These are phyloP conservation scores for Stenotaenia linearis DNA, from an alignment of 2,888 invertebrate genomes.

Conservation along the genomic window DNA sequence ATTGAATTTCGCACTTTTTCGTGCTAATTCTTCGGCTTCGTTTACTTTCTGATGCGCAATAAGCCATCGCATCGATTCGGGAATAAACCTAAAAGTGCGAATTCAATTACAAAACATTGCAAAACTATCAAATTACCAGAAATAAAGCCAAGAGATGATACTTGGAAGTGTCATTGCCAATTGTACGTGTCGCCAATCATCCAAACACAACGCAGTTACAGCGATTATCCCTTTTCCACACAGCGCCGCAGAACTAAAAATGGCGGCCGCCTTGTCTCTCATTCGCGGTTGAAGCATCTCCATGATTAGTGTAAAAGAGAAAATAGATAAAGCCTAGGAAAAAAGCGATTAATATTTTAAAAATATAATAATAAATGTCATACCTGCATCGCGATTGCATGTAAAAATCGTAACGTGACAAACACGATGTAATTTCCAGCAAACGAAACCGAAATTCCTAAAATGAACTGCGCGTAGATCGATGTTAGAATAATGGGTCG, in stretches of 20 bases:
- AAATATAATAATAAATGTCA: neutral
- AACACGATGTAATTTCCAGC: neutral
- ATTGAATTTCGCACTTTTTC: slow-evolving; percentile 29
- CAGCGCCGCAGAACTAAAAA: slow-evolving; percentile 48
- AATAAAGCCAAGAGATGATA: slow-evolving; percentile 48
- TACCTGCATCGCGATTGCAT: slow-evolving; percentile 13
- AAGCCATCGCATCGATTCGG: slow-evolving; percentile 35
- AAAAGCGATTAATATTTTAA: too few relatives aligned
- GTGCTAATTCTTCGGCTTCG: slow-evolving; percentile 13
- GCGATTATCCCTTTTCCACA: slow-evolving; percentile 36
- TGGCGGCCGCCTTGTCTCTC: slow-evolving; percentile 51
- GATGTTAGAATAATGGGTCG: neutral
- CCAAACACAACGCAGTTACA: slow-evolving; percentile 50
- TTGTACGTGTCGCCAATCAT: slow-evolving; percentile 53
- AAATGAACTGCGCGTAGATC: neutral
- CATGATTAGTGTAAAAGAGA: neutral
- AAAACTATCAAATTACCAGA: slow-evolving; percentile 43
- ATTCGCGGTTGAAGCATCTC: slow-evolving; percentile 51
- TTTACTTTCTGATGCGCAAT: slow-evolving; percentile 30
- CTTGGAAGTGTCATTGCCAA: slow-evolving; percentile 51
- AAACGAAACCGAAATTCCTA: neutral
- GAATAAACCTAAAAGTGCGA: slow-evolving; percentile 30
- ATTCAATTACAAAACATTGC: neutral
- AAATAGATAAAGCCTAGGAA: neutral
- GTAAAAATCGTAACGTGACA: slow-evolving; percentile 10